Evolutionary conservation across 2,888 invertebrate genomes (phyloP), one percentile per base, ranked within the genome.

Genomic region (Tipula helvola): DNA sequence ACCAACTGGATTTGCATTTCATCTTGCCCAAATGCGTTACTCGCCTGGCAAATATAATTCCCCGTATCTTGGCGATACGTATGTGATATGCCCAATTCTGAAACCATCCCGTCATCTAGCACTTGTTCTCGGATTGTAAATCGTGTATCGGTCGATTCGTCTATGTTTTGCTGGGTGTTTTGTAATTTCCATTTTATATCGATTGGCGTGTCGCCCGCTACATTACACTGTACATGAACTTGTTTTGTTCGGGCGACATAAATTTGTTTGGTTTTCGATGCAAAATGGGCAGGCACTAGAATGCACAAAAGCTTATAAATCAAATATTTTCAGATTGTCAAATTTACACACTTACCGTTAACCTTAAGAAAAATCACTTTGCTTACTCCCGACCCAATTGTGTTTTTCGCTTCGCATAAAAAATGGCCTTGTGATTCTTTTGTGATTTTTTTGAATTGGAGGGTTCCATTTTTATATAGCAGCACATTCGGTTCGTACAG

Each of bases 341-440:
- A 28, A 28, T 28, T 28, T 28, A 28, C 28, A 28, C 28, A 71
- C 52, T 93, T 92, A 97, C 97, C 97, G 91, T 97, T 97, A 87
- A 97, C 97, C 93, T 96, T 97, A 87, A 97, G 92, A 90, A 96
- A 96, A 89, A 98, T 96, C 87, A 98, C 96, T 92, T 98, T 98
- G 93, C 97, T 97, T 87, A 98, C 95, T 12, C 97, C 97, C 16
- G 96, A 95, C 0, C 97, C 97, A 88, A 98, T 97, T 88, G 96
- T 96, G 90, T 98, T 98, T 89, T 96, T 95, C n/a, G 97, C 97
- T 90, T 97, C 97, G 91, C 98, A 98, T 86, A 98, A 93, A 91
- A 97, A 98, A 91, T 96, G 96, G 0, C 97, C 97, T 91, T 97
- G 97, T 90, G 96, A 96, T 89, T 96, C 96, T 91, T 97, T 97